Evolutionary conservation across 2,888 invertebrate genomes (phyloP).

Genomic region (Gastrophysa polygoni): DNA sequence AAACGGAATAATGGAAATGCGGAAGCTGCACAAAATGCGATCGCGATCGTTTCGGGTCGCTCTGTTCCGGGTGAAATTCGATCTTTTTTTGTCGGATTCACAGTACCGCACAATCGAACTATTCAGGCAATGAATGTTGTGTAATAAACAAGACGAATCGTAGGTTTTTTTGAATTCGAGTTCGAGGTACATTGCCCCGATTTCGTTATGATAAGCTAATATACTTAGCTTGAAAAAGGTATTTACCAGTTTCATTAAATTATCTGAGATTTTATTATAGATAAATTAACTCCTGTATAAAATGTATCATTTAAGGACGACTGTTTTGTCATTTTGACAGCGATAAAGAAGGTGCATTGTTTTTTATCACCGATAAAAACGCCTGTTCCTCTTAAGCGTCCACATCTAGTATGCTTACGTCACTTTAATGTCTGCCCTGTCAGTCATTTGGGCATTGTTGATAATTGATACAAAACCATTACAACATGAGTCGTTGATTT

Average conservation of each 20-base stretch:
- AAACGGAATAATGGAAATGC: slow-evolving; percentile 47
- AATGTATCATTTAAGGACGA: too few species aligned
- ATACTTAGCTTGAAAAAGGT: slow-evolving; percentile 69
- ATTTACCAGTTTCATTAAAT: slow-evolving; percentile 69
- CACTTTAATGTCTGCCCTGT: too few species aligned
- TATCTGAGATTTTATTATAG: slow-evolving; percentile 66
- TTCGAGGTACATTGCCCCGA: slow-evolving; percentile 71
- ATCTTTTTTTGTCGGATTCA: slow-evolving; percentile 34
- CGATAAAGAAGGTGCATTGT: too few species aligned
- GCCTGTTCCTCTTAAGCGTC: too few species aligned
- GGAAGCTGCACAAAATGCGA: slow-evolving; percentile 45
- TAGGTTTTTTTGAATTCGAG: slow-evolving; percentile 68
- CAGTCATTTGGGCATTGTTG: too few species aligned
- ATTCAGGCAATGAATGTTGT: too few species aligned
- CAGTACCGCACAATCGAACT: background rate
- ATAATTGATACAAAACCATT: too few species aligned
- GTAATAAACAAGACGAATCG: too few species aligned
- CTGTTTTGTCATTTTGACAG: too few species aligned
- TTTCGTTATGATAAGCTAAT: slow-evolving; percentile 80
- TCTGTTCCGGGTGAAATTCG: slow-evolving; percentile 47
- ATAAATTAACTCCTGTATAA: too few species aligned
- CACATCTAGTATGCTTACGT: slow-evolving; percentile 67
- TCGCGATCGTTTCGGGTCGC: slow-evolving; percentile 29
- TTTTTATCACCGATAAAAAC: too few species aligned
- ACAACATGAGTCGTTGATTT: too few species aligned